phyloP scores from a whole-genome alignment of 2,888 invertebrate genomes.

The Mystacides longicornis region DNA sequence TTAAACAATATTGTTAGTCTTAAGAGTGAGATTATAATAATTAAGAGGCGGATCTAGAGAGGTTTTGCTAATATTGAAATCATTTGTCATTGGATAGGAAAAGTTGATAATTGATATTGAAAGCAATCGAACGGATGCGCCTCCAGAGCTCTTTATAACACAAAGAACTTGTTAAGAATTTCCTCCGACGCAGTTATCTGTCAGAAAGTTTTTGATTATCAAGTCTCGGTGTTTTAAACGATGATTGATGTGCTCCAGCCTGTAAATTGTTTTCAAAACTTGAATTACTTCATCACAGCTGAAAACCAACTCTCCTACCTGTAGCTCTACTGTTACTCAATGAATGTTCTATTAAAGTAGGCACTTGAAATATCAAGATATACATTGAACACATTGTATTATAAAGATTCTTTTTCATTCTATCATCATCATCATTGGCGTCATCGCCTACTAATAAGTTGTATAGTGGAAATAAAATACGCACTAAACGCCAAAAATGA shows the following conservation, averaged over 20 bases:
- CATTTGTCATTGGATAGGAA: neutral
- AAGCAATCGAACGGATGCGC: neutral
- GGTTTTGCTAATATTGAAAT: too few relatives aligned
- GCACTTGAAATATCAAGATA: neutral
- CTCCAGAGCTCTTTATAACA: neutral
- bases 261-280: constrained; percentile 1
- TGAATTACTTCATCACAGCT: neutral
- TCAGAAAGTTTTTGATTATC: neutral
- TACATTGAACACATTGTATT: neutral
- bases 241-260: neutral
- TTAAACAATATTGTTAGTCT: too few relatives aligned
- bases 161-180: neutral
- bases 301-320: neutral
- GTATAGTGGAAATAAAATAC: too few relatives aligned
- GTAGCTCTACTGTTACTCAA: neutral
- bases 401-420: too few relatives aligned
- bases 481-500: too few relatives aligned
- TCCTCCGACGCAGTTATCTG: neutral
- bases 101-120: constrained; percentile 2
- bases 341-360: neutral
- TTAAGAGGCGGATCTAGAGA: too few relatives aligned
- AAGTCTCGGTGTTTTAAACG: neutral
- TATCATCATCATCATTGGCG: too few relatives aligned
- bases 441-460: too few relatives aligned
- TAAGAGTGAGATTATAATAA: too few relatives aligned